These are phyloP conservation scores for Thaumetopoea pityocampa DNA, from an alignment of 1,140 invertebrate genomes.

Conservation along the genomic window DNA sequence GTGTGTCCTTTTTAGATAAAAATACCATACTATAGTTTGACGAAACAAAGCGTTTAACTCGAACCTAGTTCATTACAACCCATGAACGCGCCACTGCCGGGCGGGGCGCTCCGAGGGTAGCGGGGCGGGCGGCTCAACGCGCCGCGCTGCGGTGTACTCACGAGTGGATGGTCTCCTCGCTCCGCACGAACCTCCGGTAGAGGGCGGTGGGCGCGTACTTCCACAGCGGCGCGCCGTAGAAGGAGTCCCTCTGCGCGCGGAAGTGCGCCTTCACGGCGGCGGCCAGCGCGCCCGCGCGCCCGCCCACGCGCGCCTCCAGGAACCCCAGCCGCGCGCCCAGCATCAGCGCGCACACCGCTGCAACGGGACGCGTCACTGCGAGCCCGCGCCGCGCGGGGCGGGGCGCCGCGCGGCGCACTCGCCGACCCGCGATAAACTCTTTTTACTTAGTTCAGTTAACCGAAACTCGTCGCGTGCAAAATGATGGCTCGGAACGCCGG, in stretches of 20 bases:
- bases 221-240: conserved; percentile 89
- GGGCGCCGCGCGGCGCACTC: too few relatives aligned
- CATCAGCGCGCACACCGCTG: conserved; percentile 85
- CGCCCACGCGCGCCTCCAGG: conserved; percentile 79
- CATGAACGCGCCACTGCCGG: background rate
- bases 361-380: conserved; percentile 20
- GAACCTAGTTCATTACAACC: too few relatives aligned
- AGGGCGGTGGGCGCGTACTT: conserved; percentile 85
- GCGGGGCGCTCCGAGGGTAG: too few relatives aligned
- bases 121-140: too few relatives aligned
- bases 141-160: conserved; percentile 36
- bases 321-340: conserved; percentile 88
- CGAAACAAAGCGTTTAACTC: too few relatives aligned
- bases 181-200: conserved; percentile 83
- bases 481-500: too few relatives aligned
- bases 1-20: too few relatives aligned
- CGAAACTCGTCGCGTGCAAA: too few relatives aligned
- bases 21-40: too few relatives aligned
- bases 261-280: conserved; percentile 85
- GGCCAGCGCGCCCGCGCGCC: conserved; percentile 77
- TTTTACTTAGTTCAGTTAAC: too few relatives aligned
- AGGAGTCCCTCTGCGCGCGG: conserved; percentile 84
- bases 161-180: conserved; percentile 88
- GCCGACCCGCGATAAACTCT: too few relatives aligned
- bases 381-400: too few relatives aligned